These are phyloP conservation scores for Ciconia stormi DNA, from an alignment of 2,113 vertebrate species.

Conservation along the genomic window DNA sequence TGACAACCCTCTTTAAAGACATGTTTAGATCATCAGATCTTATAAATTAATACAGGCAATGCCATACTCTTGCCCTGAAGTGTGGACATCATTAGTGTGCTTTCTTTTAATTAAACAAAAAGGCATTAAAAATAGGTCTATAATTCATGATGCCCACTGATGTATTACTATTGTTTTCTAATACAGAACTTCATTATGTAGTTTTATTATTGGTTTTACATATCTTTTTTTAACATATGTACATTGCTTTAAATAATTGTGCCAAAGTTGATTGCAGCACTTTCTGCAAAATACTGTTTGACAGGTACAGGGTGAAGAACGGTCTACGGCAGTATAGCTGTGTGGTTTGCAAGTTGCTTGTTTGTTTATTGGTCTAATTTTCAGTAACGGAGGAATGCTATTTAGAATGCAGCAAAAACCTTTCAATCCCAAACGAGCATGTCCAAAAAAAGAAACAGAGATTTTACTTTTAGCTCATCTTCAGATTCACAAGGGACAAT, in stretches of 20 bases:
- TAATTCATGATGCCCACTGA: background rate
- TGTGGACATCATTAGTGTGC: background rate
- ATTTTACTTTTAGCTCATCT: constrained; percentile 86
- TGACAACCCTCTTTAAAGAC: background rate
- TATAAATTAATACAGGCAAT: background rate
- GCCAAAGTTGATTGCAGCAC: background rate
- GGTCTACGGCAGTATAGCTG: background rate
- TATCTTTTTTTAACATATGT: background rate
- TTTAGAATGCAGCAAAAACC: constrained; percentile 40
- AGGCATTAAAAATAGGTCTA: background rate
- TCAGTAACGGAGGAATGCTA: background rate
- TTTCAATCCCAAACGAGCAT: constrained; percentile 38
- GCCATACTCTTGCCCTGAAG: background rate
- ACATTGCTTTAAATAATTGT: background rate
- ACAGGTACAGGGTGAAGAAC: background rate
- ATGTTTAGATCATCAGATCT: background rate
- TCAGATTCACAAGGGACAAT: constrained; percentile 91
- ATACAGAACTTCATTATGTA: background rate
- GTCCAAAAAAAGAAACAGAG: constrained; percentile 68
- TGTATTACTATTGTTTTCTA: background rate
- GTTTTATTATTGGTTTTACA: background rate
- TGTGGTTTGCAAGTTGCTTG: background rate
- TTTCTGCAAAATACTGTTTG: background rate
- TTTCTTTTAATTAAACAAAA: constrained; percentile 40
- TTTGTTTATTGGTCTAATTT: constrained; percentile 65